Evolutionary conservation across 92 coral and sea anemone genomes (phyloP).

Genomic region (Anthopleura xanthogrammica): DNA sequence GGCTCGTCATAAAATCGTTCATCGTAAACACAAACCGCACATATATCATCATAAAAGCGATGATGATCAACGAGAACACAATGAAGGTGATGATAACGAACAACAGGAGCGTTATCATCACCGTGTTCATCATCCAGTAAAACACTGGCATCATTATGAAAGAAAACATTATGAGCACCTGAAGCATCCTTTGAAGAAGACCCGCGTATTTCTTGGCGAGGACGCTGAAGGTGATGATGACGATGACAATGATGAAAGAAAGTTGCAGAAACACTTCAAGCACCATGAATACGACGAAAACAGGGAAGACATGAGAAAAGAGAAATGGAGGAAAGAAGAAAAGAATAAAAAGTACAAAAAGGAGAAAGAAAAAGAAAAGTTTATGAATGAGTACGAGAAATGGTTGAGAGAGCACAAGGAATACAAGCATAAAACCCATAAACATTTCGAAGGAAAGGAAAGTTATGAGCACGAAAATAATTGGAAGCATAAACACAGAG

Average conservation of each 20-base stretch:
- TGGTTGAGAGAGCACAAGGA: slow-evolving; percentile 37
- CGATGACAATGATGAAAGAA: slow-evolving; percentile 6
- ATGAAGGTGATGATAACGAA: slow-evolving; percentile 11
- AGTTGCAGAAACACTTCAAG: background rate
- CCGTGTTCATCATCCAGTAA: slow-evolving; percentile 14
- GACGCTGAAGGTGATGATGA: slow-evolving; percentile 47
- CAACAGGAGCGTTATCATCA: slow-evolving; percentile 11
- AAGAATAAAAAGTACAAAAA: slow-evolving; percentile 6
- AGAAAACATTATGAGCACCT: background rate
- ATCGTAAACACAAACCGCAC: slow-evolving; percentile 8
- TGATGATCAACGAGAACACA: background rate
- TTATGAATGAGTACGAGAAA: slow-evolving; percentile 17
- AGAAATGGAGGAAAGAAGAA: background rate
- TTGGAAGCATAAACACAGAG: slow-evolving; percentile 13
- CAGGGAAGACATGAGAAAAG: slow-evolving; percentile 8
- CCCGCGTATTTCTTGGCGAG: slow-evolving; percentile 56
- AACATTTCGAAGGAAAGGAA: slow-evolving; percentile 3
- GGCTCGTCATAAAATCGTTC: slow-evolving; percentile 1
- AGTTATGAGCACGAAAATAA: slow-evolving; percentile 3
- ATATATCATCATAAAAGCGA: slow-evolving; percentile 11
- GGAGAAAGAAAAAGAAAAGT: slow-evolving; percentile 18
- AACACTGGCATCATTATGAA: slow-evolving; percentile 11
- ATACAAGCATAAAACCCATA: slow-evolving; percentile 21
- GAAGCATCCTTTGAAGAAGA: slow-evolving; percentile 8
- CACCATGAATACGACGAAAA: slow-evolving; percentile 6